Conservation (phyloP, 2,888 invertebrate species). For the Steinernema carpocapsae region DNA sequence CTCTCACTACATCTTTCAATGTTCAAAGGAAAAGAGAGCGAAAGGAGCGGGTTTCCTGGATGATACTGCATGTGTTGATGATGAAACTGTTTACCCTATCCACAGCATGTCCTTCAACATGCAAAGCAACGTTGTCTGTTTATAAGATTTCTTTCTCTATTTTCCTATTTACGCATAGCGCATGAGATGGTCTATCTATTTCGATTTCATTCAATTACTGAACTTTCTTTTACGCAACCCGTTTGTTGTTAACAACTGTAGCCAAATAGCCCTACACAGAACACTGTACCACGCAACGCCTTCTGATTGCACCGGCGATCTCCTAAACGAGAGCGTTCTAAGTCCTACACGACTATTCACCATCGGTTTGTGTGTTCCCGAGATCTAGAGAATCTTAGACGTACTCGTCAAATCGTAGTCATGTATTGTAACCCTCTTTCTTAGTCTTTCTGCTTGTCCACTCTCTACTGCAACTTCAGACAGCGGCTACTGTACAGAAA, state of each 20-base stretch:
- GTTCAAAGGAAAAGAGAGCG: slow-evolving; percentile 33
- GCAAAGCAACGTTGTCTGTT: slow-evolving; percentile 25
- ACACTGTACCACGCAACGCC: neutral
- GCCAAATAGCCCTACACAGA: neutral
- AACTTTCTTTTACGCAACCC: slow-evolving; percentile 2
- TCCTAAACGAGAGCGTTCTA: neutral
- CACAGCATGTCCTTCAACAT: slow-evolving; percentile 26
- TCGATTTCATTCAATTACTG: slow-evolving; percentile 16
- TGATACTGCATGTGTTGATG: slow-evolving; percentile 34
- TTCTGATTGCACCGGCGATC: neutral
- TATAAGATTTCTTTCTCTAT: slow-evolving; percentile 19
- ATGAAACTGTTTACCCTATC: slow-evolving; percentile 23
- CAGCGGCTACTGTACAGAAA: slow-evolving; percentile 30
- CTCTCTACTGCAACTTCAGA: slow-evolving; percentile 17
- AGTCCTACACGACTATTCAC: neutral
- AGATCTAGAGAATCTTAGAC: slow-evolving; percentile 17
- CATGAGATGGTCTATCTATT: slow-evolving; percentile 21
- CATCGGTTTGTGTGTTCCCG: slow-evolving; percentile 10
- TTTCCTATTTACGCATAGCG: slow-evolving; percentile 23
- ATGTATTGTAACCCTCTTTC: slow-evolving; percentile 4
- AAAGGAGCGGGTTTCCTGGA: slow-evolving; percentile 34
- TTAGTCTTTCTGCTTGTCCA: slow-evolving; percentile 15
- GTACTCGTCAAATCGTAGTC: neutral
- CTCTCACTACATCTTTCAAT: slow-evolving; percentile 17
- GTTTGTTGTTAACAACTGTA: neutral